Conservation (phyloP, 2,113 vertebrate genomes). For the Bathybates hornii region DNA sequence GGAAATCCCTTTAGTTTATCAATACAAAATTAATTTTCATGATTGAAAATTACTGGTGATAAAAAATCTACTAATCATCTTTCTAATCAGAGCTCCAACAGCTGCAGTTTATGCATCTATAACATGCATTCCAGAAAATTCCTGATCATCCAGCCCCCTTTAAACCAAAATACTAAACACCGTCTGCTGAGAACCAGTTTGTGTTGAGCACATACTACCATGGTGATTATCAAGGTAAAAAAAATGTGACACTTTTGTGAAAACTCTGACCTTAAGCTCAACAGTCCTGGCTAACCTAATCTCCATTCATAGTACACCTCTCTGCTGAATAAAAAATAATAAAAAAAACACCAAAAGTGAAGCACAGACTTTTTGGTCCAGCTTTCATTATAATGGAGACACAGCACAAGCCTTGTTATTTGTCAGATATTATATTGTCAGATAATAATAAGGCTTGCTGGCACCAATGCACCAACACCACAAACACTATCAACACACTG, state of each 20-base stretch:
- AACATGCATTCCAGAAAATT: background rate
- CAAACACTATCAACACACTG: background rate
- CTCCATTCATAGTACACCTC: background rate
- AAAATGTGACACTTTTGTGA: background rate
- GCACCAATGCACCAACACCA: background rate
- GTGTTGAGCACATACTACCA: background rate
- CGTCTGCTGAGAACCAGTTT: background rate
- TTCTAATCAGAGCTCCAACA: background rate
- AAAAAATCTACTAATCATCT: background rate
- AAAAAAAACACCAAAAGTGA: background rate
- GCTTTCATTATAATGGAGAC: background rate
- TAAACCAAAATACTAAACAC: background rate
- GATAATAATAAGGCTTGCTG: background rate
- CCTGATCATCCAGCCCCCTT: background rate
- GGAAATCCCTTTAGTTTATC: background rate
- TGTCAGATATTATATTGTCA: background rate
- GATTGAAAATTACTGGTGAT: background rate
- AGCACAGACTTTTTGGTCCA: background rate
- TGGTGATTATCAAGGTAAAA: background rate
- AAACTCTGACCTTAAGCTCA: background rate
- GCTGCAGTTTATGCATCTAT: background rate
- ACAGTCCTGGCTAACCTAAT: background rate
- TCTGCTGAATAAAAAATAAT: background rate
- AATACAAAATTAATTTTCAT: background rate
- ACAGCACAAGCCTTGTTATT: background rate